Conservation (phyloP, 1,140 invertebrate species). For the Pantala flavescens region DNA sequence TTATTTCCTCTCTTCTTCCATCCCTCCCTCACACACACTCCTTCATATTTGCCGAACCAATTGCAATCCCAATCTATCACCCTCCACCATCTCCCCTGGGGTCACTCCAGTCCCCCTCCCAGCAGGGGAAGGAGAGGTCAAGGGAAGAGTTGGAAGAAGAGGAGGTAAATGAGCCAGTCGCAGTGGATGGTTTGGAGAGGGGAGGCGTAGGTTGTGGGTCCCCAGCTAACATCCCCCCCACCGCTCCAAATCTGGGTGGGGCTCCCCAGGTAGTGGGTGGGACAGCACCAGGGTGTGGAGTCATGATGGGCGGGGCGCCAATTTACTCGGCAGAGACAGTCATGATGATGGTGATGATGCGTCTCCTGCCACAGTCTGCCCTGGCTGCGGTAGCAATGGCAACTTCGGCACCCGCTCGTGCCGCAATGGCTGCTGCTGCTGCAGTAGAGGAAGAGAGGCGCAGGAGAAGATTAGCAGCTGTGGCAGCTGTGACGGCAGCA, state of each 20-base stretch:
- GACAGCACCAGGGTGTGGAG: neutral
- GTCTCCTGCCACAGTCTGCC: neutral
- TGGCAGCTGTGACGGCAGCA: neutral
- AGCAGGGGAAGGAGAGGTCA: neutral
- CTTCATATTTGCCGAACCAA: neutral
- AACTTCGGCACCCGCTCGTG: neutral
- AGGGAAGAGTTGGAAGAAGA: neutral
- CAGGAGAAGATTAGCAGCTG: neutral
- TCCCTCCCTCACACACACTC: neutral
- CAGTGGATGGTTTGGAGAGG: neutral
- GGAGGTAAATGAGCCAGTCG: neutral
- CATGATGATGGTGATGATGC: slow-evolving; percentile 8
- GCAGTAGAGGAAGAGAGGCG: neutral
- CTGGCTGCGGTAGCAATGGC: neutral
- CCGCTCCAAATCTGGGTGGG: neutral
- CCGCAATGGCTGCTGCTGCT: neutral
- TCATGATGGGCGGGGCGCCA: neutral
- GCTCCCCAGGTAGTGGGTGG: neutral
- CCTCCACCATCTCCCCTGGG: neutral
- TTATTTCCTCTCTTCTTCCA: neutral
- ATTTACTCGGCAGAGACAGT: neutral
- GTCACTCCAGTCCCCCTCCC: neutral
- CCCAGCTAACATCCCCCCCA: neutral
- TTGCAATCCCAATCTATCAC: neutral
- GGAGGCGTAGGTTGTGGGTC: neutral